Base-by-base conservation (phyloP, 2,113 vertebrate genomes). In the Melanerpes aurifrons region DNA sequence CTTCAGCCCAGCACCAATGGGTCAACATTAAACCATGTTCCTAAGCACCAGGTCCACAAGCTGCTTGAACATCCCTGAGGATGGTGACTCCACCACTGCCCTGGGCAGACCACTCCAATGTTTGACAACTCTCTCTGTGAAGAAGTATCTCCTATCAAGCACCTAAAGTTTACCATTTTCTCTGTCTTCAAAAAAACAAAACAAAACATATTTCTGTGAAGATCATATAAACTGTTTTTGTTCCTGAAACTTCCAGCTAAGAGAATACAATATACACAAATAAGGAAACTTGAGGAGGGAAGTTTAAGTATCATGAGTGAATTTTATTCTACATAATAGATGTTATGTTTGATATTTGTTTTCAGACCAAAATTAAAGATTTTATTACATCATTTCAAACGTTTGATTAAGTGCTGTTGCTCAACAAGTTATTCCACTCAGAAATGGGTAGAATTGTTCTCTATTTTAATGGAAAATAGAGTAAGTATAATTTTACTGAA, bases 351-450 rank as follows among this genome's bases (percentile, higher is more conserved):
- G 57, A 64, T 83, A 89, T 37, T 47, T 89, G 89, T 21, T 64
- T 31, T 86, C 43, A 89, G 29, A 85, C 24, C 28, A 32, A 32
- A 74, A 76, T 77, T 66, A 92, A 45, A 68, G 63, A 83, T 89
- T 93, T 85, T 37, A 82, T 71, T 86, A 63, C 47, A 94, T 32
- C n/a, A 89, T 53, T 90, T 91, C 53, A 77, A 77, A 89, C 80
- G 24, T 61, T 85, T 71, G 63, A 24, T 14, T 86, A 81, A 21
- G 32, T 64, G 50, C 53, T 82, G 59, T 32, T 66, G 59, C 31
- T 66, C 10, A 72, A 82, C 17, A 53, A 53, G 56, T 79, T 84
- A 59, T 32, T 82, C 48, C 26, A 67, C 26, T 20, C 47, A 82
- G 47, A 87, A 67, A 87, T 48, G 57, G 21, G 68, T 32, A 80